Conservation (phyloP, 1,140 invertebrate species). For the Anagrus nilaparvatae region DNA sequence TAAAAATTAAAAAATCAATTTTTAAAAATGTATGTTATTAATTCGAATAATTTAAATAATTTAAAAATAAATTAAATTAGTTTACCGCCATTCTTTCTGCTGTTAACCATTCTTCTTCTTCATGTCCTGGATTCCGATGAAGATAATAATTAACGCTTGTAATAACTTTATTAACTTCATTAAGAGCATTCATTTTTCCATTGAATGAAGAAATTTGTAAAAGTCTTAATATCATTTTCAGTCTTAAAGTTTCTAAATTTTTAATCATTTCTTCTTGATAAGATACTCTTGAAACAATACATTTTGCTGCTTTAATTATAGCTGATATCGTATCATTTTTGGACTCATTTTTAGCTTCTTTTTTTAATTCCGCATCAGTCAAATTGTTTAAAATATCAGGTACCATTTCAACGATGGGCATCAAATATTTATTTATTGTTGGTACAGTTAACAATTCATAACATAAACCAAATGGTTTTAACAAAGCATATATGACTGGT, state of each 20-base stretch:
- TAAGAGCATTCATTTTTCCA: slow-evolving; percentile 98
- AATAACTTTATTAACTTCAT: slow-evolving; percentile 98
- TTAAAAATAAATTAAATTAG: slow-evolving; percentile 18
- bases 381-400: slow-evolving; percentile 84
- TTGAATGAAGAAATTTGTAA: slow-evolving; percentile 97
- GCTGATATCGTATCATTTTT: slow-evolving; percentile 87
- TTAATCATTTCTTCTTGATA: slow-evolving; percentile 76
- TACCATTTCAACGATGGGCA: slow-evolving; percentile 88
- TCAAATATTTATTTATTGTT: slow-evolving; percentile 85
- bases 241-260: slow-evolving; percentile 86
- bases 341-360: slow-evolving; percentile 91
- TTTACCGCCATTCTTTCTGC: slow-evolving; percentile 86
- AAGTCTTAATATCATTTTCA: slow-evolving; percentile 92
- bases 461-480: slow-evolving; percentile 87
- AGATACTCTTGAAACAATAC: slow-evolving; percentile 67
- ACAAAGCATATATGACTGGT: slow-evolving; percentile 70
- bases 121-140: slow-evolving; percentile 52
- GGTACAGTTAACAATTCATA: slow-evolving; percentile 83
- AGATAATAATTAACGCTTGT: slow-evolving; percentile 82
- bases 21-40: slow-evolving; percentile 4
- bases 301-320: slow-evolving; percentile 83
- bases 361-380: slow-evolving; percentile 94
- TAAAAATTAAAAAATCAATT: slow-evolving; percentile 32
- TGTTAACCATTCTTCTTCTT: slow-evolving; percentile 90
- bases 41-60: slow-evolving; percentile 6